Percentiles rank a stretch among this genome's conserved stretches.
These are phyloP conservation scores for Anomalospiza imberbis DNA, from an alignment of 2,797 vertebrate species.

Conservation along the genomic window DNA sequence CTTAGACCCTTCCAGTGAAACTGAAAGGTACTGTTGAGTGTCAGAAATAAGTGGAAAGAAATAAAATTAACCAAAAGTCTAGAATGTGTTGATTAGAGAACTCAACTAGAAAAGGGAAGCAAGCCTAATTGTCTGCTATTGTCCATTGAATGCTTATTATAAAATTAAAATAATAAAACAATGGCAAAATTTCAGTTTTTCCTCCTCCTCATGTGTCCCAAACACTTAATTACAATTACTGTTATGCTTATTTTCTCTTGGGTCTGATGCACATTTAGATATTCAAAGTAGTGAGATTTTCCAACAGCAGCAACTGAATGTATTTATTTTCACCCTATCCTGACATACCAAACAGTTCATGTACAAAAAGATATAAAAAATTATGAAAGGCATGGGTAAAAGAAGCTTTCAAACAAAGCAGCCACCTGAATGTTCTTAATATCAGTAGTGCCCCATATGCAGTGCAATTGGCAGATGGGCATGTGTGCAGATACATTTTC, in stretches of 20 bases:
- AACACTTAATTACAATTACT: background rate
- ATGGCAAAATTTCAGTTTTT: background rate
- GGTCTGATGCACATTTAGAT: background rate
- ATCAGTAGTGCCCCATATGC: conserved; percentile 8
- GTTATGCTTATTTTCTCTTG: background rate
- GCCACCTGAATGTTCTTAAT: background rate
- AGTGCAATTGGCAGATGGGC: background rate
- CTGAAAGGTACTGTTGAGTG: background rate
- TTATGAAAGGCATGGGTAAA: background rate
- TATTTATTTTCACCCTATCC: background rate
- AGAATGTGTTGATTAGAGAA: background rate
- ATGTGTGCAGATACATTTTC: background rate
- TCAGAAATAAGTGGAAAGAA: background rate
- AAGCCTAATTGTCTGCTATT: background rate
- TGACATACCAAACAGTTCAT: background rate
- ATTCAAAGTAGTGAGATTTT: background rate
- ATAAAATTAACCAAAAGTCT: background rate
- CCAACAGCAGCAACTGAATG: background rate
- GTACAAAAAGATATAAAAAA: background rate
- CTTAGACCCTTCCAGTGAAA: background rate
- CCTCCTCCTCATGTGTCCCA: background rate
- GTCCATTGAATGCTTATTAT: background rate
- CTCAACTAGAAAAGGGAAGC: background rate
- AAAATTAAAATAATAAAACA: background rate
- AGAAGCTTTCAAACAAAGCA: background rate